phyloP scores from a whole-genome alignment of 2,888 invertebrate species.

The Phlogophora meticulosa region DNA sequence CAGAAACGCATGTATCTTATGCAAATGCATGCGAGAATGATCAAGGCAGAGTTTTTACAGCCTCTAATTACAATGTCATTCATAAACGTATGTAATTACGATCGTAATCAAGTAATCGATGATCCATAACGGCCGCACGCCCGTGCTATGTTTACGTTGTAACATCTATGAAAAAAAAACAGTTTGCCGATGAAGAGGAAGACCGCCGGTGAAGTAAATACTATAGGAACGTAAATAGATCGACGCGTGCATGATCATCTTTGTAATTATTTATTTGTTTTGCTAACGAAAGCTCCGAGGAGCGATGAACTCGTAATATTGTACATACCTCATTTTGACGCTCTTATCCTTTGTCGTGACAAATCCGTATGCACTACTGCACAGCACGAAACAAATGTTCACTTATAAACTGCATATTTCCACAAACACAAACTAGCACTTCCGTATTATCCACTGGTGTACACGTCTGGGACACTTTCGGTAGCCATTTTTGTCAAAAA shows the following conservation, averaged over 20 bases:
- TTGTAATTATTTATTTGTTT: slow-evolving; percentile 89
- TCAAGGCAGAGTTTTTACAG: slow-evolving; percentile 66
- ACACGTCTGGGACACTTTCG: slow-evolving; percentile 81
- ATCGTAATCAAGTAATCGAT: slow-evolving; percentile 86
- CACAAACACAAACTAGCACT: slow-evolving; percentile 84
- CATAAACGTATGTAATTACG: slow-evolving; percentile 84
- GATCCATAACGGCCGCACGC: slow-evolving; percentile 77
- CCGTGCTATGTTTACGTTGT: slow-evolving; percentile 84
- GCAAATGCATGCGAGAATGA: slow-evolving; percentile 50
- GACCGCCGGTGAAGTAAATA: slow-evolving; percentile 78
- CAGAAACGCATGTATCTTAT: slow-evolving; percentile 52
- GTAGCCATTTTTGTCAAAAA: slow-evolving; percentile 90
- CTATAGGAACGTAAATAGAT: slow-evolving; percentile 82
- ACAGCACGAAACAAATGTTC: slow-evolving; percentile 89
- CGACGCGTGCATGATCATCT: slow-evolving; percentile 78
- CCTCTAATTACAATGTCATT: slow-evolving; percentile 81
- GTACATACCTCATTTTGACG: slow-evolving; percentile 89
- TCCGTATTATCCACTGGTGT: slow-evolving; percentile 82
- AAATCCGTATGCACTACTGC: slow-evolving; percentile 89
- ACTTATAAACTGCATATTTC: slow-evolving; percentile 88
- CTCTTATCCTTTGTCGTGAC: slow-evolving; percentile 87
- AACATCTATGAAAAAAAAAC: slow-evolving; percentile 74
- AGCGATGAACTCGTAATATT: slow-evolving; percentile 81
- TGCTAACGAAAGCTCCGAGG: slow-evolving; percentile 85
- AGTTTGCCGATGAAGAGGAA: slow-evolving; percentile 75